phyloP scores from a whole-genome alignment of 2,113 vertebrate species.

The Neogobius melanostomus region DNA sequence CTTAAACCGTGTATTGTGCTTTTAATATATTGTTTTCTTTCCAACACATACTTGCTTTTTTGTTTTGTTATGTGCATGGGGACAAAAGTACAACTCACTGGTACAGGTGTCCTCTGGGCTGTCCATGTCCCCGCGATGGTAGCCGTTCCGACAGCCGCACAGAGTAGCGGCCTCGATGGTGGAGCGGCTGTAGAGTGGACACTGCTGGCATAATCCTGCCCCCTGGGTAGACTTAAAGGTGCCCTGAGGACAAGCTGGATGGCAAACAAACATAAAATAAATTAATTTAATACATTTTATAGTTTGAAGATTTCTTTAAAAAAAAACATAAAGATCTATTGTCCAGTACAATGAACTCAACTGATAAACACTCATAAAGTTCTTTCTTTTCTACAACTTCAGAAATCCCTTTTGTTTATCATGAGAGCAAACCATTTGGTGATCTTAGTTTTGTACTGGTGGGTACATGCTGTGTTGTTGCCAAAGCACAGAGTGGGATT shows the following conservation, averaged over 20 bases:
- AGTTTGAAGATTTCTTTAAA: background rate
- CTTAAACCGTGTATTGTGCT: too few species aligned
- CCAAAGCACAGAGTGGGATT: constrained; percentile 32
- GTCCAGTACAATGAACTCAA: too few species aligned
- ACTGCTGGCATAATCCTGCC: constrained; percentile 83
- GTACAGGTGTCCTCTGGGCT: constrained; percentile 88
- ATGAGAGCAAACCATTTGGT: constrained; percentile 6
- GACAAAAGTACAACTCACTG: constrained; percentile 82
- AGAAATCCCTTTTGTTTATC: background rate
- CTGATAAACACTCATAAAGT: too few species aligned
- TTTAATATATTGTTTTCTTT: too few species aligned
- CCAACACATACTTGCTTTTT: too few species aligned
- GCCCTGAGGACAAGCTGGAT: constrained; percentile 89
- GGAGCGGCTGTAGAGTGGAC: constrained; percentile 92
- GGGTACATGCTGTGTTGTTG: constrained; percentile 1
- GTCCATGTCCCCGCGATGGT: constrained; percentile 92
- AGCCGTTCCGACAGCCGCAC: constrained; percentile 92
- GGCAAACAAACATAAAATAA: background rate
- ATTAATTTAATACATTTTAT: background rate
- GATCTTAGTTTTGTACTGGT: constrained; percentile 17
- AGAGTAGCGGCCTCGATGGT: constrained; percentile 86
- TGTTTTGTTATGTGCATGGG: background rate
- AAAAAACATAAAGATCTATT: background rate
- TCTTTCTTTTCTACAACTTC: background rate
- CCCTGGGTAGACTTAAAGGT: constrained; percentile 95